Base-by-base conservation (phyloP, 2,888 invertebrate genomes). In the Hydrotaea diabolus region DNA sequence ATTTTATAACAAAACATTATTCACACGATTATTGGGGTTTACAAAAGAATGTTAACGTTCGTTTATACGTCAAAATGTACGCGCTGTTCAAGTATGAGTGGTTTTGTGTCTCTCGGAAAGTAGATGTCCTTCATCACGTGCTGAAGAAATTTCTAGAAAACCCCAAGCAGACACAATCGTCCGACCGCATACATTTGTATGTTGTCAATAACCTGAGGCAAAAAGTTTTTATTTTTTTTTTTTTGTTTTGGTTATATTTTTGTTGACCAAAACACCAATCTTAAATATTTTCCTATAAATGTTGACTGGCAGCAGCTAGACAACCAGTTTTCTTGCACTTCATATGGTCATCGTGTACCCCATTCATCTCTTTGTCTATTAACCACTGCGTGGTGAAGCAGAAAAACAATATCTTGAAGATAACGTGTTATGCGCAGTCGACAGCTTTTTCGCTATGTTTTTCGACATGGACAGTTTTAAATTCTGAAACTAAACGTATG, bases 281-380 rank as follows among this genome's bases (percentile, higher is more conserved):
- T 4, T n/a, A n/a, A 15, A 15, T n/a, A 49, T n/a, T 13, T n/a
- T 49, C 49, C 49, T 13, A 49, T 13, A 15, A 49, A 4, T 49
- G 49, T n/a, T 49, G 49, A 31, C 2, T 31, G 7, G 31, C 31
- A 7, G 71, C 21, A 77, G 46, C 11, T 31, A 31, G n/a, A 31
- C 26, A 77, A 84, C 80, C 64, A 80, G 74, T 84, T 84, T 77
- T n/a, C 55, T 79, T 80, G 80, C 77, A 83, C 77, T 80, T 80
- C 74, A 80, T 77, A 57, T 83, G 23, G 76, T 76, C 36, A 75
- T 43, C 19, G 9, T 26, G 64, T 75, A 43, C 21, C 59, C 36
- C 62, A 69, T 72, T 64, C 53, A 64, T 53, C 62, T 36, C 46
- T 74, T 77, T n/a, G 43, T 72, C 21, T 21, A 64, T 69, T 74